Conservation (phyloP, 2,797 vertebrate species). For the Myioborus melanocephalus region DNA sequence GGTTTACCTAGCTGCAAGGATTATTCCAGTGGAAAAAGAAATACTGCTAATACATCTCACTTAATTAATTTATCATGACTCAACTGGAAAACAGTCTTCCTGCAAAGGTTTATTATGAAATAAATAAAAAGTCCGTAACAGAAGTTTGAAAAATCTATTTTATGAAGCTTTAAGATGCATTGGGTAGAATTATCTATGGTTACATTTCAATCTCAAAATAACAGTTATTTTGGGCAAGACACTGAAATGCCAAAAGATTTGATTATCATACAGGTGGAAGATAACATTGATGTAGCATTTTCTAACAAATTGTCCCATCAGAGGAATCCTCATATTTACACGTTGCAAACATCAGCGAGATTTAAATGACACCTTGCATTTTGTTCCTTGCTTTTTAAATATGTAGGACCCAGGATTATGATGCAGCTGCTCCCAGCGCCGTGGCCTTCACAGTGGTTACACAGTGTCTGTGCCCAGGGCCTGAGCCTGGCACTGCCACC, state of each 20-base stretch:
- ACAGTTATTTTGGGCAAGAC: slow-evolving; percentile 76
- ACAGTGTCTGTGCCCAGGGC: background rate
- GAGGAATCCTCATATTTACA: slow-evolving; percentile 75
- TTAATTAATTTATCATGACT: slow-evolving; percentile 2
- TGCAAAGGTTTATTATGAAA: slow-evolving; percentile 68
- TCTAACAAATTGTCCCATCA: slow-evolving; percentile 66
- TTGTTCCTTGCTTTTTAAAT: background rate
- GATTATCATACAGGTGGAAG: slow-evolving; percentile 66
- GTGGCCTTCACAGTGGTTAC: slow-evolving; percentile 64
- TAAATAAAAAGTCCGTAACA: slow-evolving; percentile 80
- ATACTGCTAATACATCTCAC: accelerated
- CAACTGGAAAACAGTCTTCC: slow-evolving; percentile 75
- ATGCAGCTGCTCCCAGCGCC: slow-evolving; percentile 41
- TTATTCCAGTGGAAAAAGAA: background rate
- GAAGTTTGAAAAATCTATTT: slow-evolving; percentile 79
- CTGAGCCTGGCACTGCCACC: slow-evolving; percentile 22
- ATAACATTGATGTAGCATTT: slow-evolving; percentile 59
- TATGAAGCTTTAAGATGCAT: slow-evolving; percentile 90
- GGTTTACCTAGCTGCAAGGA: background rate
- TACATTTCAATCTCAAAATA: slow-evolving; percentile 83
- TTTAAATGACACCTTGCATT: slow-evolving; percentile 59
- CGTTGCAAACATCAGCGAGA: slow-evolving; percentile 29
- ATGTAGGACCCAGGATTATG: slow-evolving; percentile 48
- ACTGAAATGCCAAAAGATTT: slow-evolving; percentile 78
- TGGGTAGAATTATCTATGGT: slow-evolving; percentile 81